Conservation (phyloP, 2,888 invertebrate genomes). For the Microctonus aethiopoides region DNA sequence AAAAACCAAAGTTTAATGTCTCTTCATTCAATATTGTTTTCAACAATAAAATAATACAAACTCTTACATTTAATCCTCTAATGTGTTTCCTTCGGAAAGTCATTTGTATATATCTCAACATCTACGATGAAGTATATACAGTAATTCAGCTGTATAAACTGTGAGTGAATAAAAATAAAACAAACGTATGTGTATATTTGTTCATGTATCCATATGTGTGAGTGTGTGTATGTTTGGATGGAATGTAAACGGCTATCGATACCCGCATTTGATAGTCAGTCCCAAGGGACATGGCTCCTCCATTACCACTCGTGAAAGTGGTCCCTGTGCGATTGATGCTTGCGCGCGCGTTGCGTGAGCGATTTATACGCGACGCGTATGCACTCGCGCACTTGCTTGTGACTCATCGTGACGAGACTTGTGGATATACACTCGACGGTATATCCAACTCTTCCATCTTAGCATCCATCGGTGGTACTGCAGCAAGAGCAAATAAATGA, state of each 20-base stretch:
- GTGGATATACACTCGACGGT: constrained; percentile 37
- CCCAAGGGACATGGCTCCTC: constrained; percentile 58
- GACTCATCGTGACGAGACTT: constrained; percentile 53
- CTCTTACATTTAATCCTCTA: neutral
- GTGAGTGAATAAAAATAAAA: neutral
- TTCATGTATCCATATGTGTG: neutral
- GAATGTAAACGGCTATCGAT: constrained; percentile 51
- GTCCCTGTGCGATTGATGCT: constrained; percentile 49
- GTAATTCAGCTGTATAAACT: neutral
- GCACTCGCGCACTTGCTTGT: constrained; percentile 45
- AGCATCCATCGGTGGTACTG: neutral
- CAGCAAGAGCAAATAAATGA: neutral
- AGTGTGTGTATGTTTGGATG: neutral
- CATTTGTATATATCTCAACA: neutral
- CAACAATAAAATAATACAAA: neutral
- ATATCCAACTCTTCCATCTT: constrained; percentile 18
- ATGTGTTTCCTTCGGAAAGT: neutral
- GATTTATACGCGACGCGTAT: constrained; percentile 52
- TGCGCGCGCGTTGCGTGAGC: constrained; percentile 47
- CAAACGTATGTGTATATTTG: neutral
- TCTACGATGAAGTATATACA: neutral
- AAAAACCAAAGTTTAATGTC: too few relatives aligned
- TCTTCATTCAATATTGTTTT: too few relatives aligned
- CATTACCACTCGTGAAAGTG: constrained; percentile 59
- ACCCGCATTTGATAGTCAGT: constrained; percentile 52